Base-by-base conservation (phyloP, 2,888 invertebrate genomes). In the Ischnus inquisitorius region DNA sequence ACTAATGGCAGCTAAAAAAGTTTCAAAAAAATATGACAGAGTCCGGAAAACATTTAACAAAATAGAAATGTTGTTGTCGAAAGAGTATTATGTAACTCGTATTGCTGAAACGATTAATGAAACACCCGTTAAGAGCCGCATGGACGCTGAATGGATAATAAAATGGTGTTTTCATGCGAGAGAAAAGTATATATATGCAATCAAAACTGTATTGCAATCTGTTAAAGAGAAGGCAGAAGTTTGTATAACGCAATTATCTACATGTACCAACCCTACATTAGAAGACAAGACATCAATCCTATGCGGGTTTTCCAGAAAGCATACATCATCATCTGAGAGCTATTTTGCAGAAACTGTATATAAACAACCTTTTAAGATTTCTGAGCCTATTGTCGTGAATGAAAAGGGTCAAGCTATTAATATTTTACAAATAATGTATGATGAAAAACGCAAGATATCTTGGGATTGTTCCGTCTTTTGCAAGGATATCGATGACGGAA, bases 311-410 rank as follows among this genome's bases (percentile, higher is more conserved):
- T 10, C 62, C 34, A 68, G 79, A 46, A 79, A 75, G 43, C 87
- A 87, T 71, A 83, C 46, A 46, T 64, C 81, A 25, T 78, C 81
- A 10, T 46, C 84, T 2, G 84, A 87, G 77, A 25, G 77, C 25
- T 86, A 82, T 75, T 86, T 82, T 68, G 19, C 76, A 51, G 78
- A 85, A 77, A 76, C 84, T 10, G 81, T 67, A 69, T 86, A 85
- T 67, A 34, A 54, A 34, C 65, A 82, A n/a, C 77, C 79, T 41
- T 41, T 69, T 4, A 46, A 46, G 46, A 14, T 67, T 12, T 57
- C 71, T 22, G 68, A 82, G n/a, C 41, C 84, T n/a, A 85, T 85
- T 62, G 25, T 75, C 14, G 69, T 83, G 14, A 78, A 83, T 74
- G 43, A 22, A 43, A 19, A 10, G 1, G 85, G 85, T 16, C 60